Percentiles rank a stretch among this genome's conserved stretches.
These are phyloP conservation scores for Nowickia ferox DNA, from an alignment of 2,888 invertebrate species.

Conservation along the genomic window DNA sequence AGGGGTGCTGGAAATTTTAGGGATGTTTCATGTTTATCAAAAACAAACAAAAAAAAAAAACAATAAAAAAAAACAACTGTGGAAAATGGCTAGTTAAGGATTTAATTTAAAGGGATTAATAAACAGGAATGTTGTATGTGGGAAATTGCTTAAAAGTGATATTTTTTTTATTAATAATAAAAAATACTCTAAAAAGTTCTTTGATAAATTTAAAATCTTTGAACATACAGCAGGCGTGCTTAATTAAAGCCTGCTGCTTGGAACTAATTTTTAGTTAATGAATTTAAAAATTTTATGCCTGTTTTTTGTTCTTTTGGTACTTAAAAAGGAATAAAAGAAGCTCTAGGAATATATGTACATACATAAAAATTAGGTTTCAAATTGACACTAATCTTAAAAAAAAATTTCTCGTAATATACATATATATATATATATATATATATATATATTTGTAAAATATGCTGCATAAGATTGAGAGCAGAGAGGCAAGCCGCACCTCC, in stretches of 20 bases:
- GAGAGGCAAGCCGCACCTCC: no score
- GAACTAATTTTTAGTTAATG: constrained; percentile 43
- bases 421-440: no score
- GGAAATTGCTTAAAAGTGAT: background rate
- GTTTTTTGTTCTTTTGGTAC: no score
- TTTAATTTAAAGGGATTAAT: constrained; percentile 49
- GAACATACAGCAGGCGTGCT: background rate
- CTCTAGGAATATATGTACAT: no score
- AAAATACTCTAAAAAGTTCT: background rate
- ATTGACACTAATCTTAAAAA: background rate
- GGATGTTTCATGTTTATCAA: background rate
- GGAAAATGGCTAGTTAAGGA: constrained; percentile 46
- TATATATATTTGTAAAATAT: no score
- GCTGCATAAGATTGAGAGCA: no score
- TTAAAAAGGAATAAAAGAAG: background rate
- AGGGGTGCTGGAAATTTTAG: constrained; percentile 11
- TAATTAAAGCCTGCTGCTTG: constrained; percentile 39
- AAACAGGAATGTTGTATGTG: background rate
- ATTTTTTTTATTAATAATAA: background rate
- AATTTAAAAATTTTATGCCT: background rate
- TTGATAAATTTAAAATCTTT: background rate
- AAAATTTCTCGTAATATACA: no score
- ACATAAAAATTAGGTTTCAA: background rate
- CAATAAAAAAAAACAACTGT: background rate
- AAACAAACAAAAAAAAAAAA: background rate